A percentile compares a stretch with the other conserved stretches of the same genome.
These are phyloP conservation scores for Anas acuta DNA, from an alignment of 2,797 vertebrate species.

Conservation along the genomic window DNA sequence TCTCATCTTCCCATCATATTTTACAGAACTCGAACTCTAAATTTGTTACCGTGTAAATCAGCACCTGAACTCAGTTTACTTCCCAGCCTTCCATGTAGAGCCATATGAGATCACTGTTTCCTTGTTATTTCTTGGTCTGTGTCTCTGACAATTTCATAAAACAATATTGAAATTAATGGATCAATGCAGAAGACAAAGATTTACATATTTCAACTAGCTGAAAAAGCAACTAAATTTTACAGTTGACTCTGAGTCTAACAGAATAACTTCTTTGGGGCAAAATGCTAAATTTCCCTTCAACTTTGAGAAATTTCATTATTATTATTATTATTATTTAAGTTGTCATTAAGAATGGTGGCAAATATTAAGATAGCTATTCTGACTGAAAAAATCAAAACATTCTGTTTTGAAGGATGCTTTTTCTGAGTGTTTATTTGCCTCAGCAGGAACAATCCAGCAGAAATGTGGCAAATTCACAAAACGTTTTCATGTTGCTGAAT, in stretches of 20 bases:
- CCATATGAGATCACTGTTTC: not conserved
- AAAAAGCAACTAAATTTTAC: not conserved
- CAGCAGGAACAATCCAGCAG: not conserved
- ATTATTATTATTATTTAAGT: not conserved
- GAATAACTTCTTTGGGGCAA: constrained; percentile 8
- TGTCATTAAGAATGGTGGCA: not conserved
- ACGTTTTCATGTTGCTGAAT: not conserved
- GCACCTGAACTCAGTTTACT: not conserved
- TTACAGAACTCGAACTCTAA: not conserved
- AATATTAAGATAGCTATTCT: constrained; percentile 26
- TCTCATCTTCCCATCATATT: not conserved
- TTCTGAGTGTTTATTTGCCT: constrained; percentile 26
- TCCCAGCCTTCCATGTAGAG: not conserved
- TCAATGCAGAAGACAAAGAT: not conserved
- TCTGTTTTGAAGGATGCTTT: constrained; percentile 4
- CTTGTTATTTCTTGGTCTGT: not conserved
- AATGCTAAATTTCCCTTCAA: not conserved
- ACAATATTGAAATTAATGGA: not conserved
- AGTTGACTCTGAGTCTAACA: not conserved
- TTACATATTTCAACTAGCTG: not conserved
- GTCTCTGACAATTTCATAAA: not conserved
- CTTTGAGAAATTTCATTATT: not conserved
- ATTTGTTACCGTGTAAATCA: not conserved
- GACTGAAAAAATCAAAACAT: constrained; percentile 15
- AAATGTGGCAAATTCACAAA: not conserved